phyloP scores from a whole-genome alignment of 2,888 invertebrate species.

The Zaprionus bogoriensis region DNA sequence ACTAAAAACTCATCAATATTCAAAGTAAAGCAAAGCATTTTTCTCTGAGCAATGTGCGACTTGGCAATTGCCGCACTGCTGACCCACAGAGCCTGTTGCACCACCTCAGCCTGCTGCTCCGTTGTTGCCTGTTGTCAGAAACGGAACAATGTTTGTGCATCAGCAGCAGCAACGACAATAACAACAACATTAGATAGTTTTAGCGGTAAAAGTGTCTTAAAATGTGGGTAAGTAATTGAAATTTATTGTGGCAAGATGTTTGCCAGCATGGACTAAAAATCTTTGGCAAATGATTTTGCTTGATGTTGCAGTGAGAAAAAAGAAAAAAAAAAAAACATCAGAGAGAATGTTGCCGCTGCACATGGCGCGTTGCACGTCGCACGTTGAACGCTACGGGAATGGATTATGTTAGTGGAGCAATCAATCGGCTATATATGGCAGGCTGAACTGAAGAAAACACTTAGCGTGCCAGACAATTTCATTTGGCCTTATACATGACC shows the following conservation, averaged over 20 bases:
- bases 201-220: constrained; percentile 78
- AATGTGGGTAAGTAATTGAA: constrained; percentile 78
- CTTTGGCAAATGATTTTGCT: neutral
- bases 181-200: constrained; percentile 62
- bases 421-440: constrained; percentile 79
- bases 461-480: constrained; percentile 71
- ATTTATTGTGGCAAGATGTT: constrained; percentile 78
- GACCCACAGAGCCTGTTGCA: constrained; percentile 1
- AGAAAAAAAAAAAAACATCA: too few relatives aligned
- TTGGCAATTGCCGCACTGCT: constrained; percentile 2
- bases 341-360: constrained; percentile 49
- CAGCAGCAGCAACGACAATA: constrained; percentile 23
- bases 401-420: constrained; percentile 76
- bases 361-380: constrained; percentile 38
- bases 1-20: too few relatives aligned
- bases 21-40: neutral
- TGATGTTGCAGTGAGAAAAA: neutral
- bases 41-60: neutral
- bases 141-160: constrained; percentile 38
- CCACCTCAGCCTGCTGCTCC: neutral
- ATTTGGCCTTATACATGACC: constrained; percentile 69
- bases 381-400: constrained; percentile 48
- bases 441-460: constrained; percentile 67
- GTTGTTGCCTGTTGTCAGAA: too few relatives aligned
- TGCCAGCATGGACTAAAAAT: constrained; percentile 34